Conservation (phyloP, 2,888 invertebrate species). For the Lasioglossum leucozonium region DNA sequence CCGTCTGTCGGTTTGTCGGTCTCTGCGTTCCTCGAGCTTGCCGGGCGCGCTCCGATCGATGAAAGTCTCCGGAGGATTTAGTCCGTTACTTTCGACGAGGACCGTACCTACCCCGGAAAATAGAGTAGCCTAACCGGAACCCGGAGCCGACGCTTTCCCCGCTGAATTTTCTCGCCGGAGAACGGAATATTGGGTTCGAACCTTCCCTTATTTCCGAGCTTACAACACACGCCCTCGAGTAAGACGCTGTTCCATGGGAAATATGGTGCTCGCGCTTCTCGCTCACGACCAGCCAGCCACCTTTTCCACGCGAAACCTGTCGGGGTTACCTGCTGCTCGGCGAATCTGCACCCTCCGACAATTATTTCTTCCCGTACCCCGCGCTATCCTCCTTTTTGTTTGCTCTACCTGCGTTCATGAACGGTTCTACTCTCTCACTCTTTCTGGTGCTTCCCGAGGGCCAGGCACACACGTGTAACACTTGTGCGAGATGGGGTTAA, state of each 20-base stretch:
- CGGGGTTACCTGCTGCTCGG: not conserved
- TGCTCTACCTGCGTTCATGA: not conserved
- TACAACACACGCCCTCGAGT: constrained; percentile 13
- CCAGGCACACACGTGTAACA: not conserved
- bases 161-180: constrained; percentile 34
- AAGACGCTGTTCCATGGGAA: not conserved
- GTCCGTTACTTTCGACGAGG: constrained; percentile 50
- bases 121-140: constrained; percentile 53
- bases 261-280: constrained; percentile 12
- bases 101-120: constrained; percentile 36
- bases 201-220: constrained; percentile 33
- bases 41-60: constrained; percentile 41
- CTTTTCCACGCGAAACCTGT: not conserved
- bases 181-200: constrained; percentile 28
- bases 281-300: not conserved
- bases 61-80: constrained; percentile 56
- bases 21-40: constrained; percentile 5
- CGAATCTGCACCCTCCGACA: not conserved
- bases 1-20: constrained; percentile 1
- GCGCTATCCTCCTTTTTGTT: not conserved
- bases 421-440: not conserved
- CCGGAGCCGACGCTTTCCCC: constrained; percentile 16
- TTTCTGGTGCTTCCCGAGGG: not conserved
- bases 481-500: not conserved
- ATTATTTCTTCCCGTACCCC: not conserved